phyloP scores from a whole-genome alignment of 2,888 invertebrate species.

The Dynastes maya region DNA sequence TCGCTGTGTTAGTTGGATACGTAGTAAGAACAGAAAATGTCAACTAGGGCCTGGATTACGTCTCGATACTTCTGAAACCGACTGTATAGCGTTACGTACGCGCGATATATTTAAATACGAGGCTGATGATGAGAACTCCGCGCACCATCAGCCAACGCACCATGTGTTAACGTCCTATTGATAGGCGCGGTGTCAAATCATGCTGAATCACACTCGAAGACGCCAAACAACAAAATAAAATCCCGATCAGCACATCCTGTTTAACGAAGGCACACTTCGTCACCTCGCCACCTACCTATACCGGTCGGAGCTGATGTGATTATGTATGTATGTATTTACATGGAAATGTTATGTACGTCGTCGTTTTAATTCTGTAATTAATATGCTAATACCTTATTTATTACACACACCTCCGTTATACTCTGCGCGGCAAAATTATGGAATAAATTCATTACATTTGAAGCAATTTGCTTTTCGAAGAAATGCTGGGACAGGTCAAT shows the following conservation, averaged over 20 bases:
- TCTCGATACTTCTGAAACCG: neutral
- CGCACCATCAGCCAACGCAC: conserved; percentile 13
- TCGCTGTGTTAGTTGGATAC: too few species aligned
- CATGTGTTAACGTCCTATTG: conserved; percentile 37
- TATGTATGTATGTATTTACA: too few species aligned
- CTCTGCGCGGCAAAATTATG: too few species aligned
- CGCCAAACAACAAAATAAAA: conserved; percentile 9
- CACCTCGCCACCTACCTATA: neutral
- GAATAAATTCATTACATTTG: too few species aligned
- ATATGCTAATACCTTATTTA: conserved; percentile 14
- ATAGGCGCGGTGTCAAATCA: conserved; percentile 27
- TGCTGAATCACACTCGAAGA: conserved; percentile 23
- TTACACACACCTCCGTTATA: too few species aligned
- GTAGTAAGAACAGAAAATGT: too few species aligned
- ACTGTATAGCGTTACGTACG: conserved; percentile 1
- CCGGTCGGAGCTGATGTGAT: too few species aligned
- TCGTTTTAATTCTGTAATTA: conserved; percentile 7
- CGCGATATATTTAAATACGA: neutral
- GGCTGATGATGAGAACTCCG: neutral
- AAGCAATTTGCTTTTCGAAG: too few species aligned
- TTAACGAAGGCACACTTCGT: neutral
- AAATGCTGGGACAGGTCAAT: too few species aligned
- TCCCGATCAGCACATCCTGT: conserved; percentile 13
- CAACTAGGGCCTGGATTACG: too few species aligned
- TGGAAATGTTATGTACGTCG: neutral